A percentile compares a stretch with the other conserved stretches of the same genome.
Conservation (phyloP, 1,140 invertebrate genomes). For the Neodiprion pinetum region DNA sequence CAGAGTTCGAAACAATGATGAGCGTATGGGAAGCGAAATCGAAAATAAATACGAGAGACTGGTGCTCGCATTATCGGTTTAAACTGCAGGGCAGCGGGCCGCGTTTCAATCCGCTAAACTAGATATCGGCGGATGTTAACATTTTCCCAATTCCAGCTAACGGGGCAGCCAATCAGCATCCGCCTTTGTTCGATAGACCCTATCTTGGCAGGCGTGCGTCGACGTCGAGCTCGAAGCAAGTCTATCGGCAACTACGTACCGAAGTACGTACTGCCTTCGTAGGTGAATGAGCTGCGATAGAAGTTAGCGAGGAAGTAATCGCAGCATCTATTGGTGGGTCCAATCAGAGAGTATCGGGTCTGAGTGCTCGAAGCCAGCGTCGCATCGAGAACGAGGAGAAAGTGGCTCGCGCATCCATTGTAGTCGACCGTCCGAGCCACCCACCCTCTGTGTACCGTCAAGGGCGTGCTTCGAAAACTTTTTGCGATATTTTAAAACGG, state of each 20-base stretch:
- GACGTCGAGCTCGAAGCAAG: neutral
- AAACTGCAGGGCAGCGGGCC: neutral
- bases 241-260: neutral
- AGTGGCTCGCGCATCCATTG: neutral
- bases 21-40: neutral
- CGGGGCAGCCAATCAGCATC: slow-evolving; percentile 7
- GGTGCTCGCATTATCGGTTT: slow-evolving; percentile 11
- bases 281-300: neutral
- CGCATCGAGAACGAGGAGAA: neutral
- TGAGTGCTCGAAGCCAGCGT: neutral
- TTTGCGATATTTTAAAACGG: neutral
- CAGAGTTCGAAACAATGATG: slow-evolving; percentile 2
- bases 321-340: neutral
- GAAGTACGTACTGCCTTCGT: neutral
- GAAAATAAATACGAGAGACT: neutral
- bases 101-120: slow-evolving; percentile 6
- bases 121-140: slow-evolving; percentile 22
- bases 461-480: neutral
- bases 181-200: slow-evolving; percentile 8
- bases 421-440: neutral
- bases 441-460: neutral
- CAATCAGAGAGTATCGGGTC: neutral
- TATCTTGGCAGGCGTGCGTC: neutral
- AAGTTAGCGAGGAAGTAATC: slow-evolving; percentile 1
- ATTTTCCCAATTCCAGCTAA: slow-evolving; percentile 26